phyloP scores from a whole-genome alignment of 2,888 invertebrate genomes.

The Gisinianus flammeolus region DNA sequence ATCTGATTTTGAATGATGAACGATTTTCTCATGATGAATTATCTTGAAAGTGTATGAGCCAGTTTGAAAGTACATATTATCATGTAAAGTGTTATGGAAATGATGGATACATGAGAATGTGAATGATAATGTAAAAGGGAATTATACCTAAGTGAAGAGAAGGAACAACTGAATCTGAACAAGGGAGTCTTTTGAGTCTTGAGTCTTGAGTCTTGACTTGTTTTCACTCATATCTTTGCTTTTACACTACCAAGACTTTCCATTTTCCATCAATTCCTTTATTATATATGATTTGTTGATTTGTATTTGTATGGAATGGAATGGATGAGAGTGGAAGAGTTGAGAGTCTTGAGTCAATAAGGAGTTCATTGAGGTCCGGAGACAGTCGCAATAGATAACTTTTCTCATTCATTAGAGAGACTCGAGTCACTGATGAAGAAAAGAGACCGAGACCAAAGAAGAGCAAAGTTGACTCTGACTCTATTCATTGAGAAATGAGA shows the following conservation, averaged over 20 bases:
- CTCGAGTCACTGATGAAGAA: slow-evolving; percentile 18
- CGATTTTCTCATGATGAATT: slow-evolving; percentile 31
- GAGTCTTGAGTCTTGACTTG: neutral
- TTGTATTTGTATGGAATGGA: neutral
- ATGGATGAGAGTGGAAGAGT: neutral
- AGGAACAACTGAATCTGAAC: too few relatives aligned
- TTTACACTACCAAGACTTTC: neutral
- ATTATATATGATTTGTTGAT: too few relatives aligned
- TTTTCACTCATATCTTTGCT: slow-evolving; percentile 1
- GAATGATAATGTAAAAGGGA: too few relatives aligned
- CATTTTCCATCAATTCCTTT: slow-evolving; percentile 1
- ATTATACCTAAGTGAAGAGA: too few relatives aligned
- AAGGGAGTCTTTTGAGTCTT: neutral
- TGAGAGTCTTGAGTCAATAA: slow-evolving; percentile 1
- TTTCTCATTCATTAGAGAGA: slow-evolving; percentile 19
- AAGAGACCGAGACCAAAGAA: neutral
- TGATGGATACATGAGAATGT: too few relatives aligned
- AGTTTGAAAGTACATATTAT: neutral
- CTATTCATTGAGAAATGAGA: neutral
- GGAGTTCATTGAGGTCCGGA: slow-evolving; percentile 23
- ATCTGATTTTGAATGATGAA: slow-evolving; percentile 35
- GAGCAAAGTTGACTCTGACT: neutral
- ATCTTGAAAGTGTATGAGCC: neutral
- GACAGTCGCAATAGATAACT: slow-evolving; percentile 30
- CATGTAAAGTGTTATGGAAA: neutral